Conservation (phyloP, 2,797 vertebrate species). For the Perodicticus potto region DNA sequence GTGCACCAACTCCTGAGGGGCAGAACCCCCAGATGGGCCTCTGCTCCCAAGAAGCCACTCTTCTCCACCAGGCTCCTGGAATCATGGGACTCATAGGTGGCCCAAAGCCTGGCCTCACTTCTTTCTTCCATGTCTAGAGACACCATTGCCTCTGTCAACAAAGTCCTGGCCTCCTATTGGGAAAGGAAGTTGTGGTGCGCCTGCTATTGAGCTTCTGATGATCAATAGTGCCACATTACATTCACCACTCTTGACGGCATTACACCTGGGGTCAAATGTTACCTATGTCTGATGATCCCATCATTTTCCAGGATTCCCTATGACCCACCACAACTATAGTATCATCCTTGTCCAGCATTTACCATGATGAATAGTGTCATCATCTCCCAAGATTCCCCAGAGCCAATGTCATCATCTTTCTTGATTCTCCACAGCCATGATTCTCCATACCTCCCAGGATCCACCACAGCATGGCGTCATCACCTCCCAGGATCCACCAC, state of each 20-base stretch:
- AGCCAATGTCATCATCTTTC: neutral
- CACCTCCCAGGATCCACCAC: neutral
- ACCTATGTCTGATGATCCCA: neutral
- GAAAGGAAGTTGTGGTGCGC: neutral
- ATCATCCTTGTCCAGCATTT: neutral
- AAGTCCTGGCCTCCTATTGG: neutral
- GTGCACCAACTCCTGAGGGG: neutral
- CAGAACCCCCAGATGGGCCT: neutral
- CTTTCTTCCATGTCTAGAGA: slow-evolving; percentile 46
- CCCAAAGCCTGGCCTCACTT: neutral
- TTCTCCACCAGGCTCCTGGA: neutral
- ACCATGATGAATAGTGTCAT: neutral
- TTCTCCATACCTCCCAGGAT: neutral
- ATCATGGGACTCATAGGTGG: neutral
- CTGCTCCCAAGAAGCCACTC: neutral
- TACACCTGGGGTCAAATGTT: neutral
- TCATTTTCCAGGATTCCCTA: neutral
- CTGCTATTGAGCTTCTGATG: neutral
- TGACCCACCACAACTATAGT: neutral
- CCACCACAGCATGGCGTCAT: neutral
- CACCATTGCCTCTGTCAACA: neutral
- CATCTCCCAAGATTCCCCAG: neutral
- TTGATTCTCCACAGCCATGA: neutral
- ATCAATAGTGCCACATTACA: neutral
- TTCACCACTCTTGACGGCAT: neutral